Conservation (phyloP, 1,140 invertebrate genomes). For the Drosophila cardini region DNA sequence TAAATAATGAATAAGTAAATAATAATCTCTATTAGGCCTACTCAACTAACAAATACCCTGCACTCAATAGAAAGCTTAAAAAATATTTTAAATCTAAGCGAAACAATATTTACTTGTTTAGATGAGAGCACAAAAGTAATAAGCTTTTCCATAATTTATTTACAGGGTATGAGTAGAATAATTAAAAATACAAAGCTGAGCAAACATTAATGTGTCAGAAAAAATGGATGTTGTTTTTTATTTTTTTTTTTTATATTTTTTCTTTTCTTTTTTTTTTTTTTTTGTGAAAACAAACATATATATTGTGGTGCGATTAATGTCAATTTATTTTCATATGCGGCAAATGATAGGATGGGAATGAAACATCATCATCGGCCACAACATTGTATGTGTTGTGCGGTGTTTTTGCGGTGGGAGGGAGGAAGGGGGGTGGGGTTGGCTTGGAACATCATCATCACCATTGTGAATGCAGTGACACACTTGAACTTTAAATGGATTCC, state of each 20-base stretch:
- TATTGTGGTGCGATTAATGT: slow-evolving; percentile 62
- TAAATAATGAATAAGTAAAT: slow-evolving; percentile 21
- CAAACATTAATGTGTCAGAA: slow-evolving; percentile 55
- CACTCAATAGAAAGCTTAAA: neutral
- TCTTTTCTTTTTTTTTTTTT: slow-evolving; percentile 6
- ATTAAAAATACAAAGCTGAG: slow-evolving; percentile 26
- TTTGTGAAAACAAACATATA: slow-evolving; percentile 23
- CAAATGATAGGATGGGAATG: slow-evolving; percentile 40
- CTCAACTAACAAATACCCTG: neutral
- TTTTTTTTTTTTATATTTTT: slow-evolving; percentile 13
- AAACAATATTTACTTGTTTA: neutral
- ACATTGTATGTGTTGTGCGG: neutral
- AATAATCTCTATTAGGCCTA: neutral
- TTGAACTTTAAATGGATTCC: slow-evolving; percentile 74
- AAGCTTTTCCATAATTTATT: neutral
- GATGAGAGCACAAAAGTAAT: neutral
- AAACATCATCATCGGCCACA: slow-evolving; percentile 32
- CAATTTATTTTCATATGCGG: slow-evolving; percentile 55
- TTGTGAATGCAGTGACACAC: slow-evolving; percentile 57
- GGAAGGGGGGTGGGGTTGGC: neutral
- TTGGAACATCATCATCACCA: slow-evolving; percentile 10
- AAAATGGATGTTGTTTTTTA: slow-evolving; percentile 37
- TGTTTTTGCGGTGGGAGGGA: too few relatives aligned
- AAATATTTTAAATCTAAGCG: neutral
- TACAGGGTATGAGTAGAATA: slow-evolving; percentile 11